Conservation (phyloP, 2,113 vertebrate genomes). For the Corythornis cristatus region DNA sequence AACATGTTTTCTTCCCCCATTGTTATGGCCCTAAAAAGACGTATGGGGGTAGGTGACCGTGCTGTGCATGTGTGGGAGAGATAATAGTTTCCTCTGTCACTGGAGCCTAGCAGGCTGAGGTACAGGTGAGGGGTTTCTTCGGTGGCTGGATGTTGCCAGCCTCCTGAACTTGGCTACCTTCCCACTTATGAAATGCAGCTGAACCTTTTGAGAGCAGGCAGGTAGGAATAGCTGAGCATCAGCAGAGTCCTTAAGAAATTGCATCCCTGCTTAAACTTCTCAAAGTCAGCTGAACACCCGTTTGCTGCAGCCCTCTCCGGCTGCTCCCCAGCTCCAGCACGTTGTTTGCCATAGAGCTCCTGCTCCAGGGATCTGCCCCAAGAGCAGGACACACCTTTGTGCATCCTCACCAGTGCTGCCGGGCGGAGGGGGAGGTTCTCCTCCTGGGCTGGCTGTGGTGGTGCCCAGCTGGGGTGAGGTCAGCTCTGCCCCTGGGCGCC, state of each 20-base stretch:
- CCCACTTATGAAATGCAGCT: background rate
- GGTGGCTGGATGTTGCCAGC: background rate
- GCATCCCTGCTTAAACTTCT: background rate
- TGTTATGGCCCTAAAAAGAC: background rate
- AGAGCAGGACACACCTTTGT: background rate
- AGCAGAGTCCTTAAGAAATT: background rate
- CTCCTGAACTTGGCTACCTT: background rate
- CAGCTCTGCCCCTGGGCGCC: background rate
- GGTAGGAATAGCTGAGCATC: conserved; percentile 33
- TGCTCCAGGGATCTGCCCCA: rapidly evolving
- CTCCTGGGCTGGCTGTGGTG: rapidly evolving
- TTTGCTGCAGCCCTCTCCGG: background rate
- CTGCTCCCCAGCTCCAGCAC: rapidly evolving
- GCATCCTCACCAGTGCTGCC: background rate
- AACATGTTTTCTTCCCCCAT: background rate
- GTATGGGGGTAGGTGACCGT: background rate
- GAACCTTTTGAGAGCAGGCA: background rate
- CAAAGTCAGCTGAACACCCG: background rate
- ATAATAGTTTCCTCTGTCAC: background rate
- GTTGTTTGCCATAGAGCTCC: rapidly evolving
- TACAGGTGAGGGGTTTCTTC: background rate
- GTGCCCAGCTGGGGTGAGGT: background rate
- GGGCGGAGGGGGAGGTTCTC: too few relatives aligned
- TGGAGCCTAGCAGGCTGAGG: background rate
- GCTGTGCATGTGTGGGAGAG: background rate